A percentile compares a stretch with the other conserved stretches of the same genome.
phyloP scores from a whole-genome alignment of 2,113 vertebrate genomes.

The Noctilio leporinus region DNA sequence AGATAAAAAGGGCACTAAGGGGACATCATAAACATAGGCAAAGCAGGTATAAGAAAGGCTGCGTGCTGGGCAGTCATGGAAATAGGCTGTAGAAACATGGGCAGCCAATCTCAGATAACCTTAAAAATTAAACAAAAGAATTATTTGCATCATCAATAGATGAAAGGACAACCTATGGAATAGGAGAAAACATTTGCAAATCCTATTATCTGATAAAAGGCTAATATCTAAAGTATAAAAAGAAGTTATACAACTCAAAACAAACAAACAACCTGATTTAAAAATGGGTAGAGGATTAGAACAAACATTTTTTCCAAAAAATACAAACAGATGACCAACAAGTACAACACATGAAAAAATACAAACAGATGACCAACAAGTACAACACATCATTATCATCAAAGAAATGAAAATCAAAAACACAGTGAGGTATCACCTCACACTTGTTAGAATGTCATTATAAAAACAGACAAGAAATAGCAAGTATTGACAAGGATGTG shows the following conservation, averaged over 20 bases:
- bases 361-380: too few species aligned
- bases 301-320: too few species aligned
- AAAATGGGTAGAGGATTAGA: too few species aligned
- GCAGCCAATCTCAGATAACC: background rate
- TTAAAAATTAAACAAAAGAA: slow-evolving; percentile 18
- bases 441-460: background rate
- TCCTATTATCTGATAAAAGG: too few species aligned
- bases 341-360: background rate
- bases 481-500: background rate
- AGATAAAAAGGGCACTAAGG: background rate
- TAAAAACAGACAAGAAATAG: background rate
- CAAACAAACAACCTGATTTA: too few species aligned
- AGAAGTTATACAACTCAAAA: too few species aligned
- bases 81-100: background rate
- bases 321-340: too few species aligned
- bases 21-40: background rate
- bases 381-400: background rate
- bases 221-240: too few species aligned
- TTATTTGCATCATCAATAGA: background rate
- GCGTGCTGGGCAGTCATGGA: background rate
- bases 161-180: background rate
- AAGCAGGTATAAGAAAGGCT: background rate
- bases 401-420: background rate
- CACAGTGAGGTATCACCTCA: background rate
- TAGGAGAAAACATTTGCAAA: background rate